Base-by-base conservation (phyloP, 2,888 invertebrate species). In the Desoria tigrina region DNA sequence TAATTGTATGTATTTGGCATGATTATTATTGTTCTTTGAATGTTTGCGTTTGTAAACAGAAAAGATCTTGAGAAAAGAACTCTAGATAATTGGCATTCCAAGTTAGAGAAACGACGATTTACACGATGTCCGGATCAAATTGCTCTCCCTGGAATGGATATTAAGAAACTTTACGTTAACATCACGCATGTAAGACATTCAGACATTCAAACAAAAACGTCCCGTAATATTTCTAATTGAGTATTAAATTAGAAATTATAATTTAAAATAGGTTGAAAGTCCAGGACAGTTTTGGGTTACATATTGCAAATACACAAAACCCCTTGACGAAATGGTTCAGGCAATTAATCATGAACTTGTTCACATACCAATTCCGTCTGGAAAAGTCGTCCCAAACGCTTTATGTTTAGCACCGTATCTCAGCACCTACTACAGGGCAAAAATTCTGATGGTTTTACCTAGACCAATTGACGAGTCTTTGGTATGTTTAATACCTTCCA, bases 131-230 rank as follows among this genome's bases (percentile, higher is more conserved):
- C 67, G 83, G 86, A 0, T 80, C 83, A 14, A 63, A 27, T 70
- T 1, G n/a, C 27, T 7, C 78, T 88, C 7, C 86, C 88, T 0
- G 82, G 84, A 1, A 78, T 88, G 9, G 86, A 87, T 6, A 83
- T 84, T 4, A 82, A 85, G 0, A 82, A 82, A 70, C 83, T 87
- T 60, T 84, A 83, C n/a, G 78, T 85, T 9, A 79, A 78, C 54
- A 84, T 89, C 55, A 82, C 84, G 2, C 82, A 86, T 77, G 88
- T 88, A 81, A 80, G 80, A 61, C n/a, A 27, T n/a, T n/a, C n/a
- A n/a, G n/a, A n/a, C n/a, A n/a, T 26, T 21, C 16, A 21, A 6
- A 21, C n/a, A n/a, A n/a, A n/a, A n/a, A 26, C n/a, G 37, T n/a
- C 53, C 18, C 11, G 3, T 51, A n/a, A n/a, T 21, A 2, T 59